Evolutionary conservation across 2,888 invertebrate species (phyloP), one percentile per base, ranked within the genome.

Genomic region (Archips crataeganus): DNA sequence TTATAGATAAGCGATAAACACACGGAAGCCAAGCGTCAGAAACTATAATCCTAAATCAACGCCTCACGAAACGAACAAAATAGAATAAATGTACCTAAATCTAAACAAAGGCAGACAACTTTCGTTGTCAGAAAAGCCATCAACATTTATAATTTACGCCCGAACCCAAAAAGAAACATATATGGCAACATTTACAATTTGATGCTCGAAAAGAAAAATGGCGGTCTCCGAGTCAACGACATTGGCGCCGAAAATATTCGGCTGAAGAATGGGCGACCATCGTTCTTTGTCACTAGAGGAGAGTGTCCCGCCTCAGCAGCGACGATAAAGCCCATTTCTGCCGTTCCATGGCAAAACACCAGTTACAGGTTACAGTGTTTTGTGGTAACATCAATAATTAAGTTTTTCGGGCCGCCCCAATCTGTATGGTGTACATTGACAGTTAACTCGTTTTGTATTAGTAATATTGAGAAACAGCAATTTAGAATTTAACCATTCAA

Each of bases 201-300:
- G 74, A 71, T 71, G 69, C 60, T 61, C 70, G 36, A 75, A 75
- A 75, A 69, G 67, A 75, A 75, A 71, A 62, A 75, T 71, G 75
- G 75, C 71, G 47, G 71, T 45, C 67, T 62, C 61, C 34, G 47
- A 70, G 75, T 75, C 75, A 60, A 65, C 45, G 75, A 75, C 75
- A 64, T 59, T 49, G 66, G 23, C 13, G 66, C 60, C 72, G 75
- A 75, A 75, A 75, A 75, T 75, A 75, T 75, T 72, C 64, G 64
- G 64, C 65, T 63, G 51, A 69, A 72, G 75, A 75, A 75, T 68
- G 61, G 62, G 63, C 66, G 49, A 63, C 68, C 68, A 75, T 75
- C 75, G 72, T 49, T 75, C 72, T 72, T 75, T 68, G 75, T 75
- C 72, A 68, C 74, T 66, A 60, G 49, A 65, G 74, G 63, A 64